Conservation (phyloP, 2,888 invertebrate genomes). For the Polydrusus pterygomalis region DNA sequence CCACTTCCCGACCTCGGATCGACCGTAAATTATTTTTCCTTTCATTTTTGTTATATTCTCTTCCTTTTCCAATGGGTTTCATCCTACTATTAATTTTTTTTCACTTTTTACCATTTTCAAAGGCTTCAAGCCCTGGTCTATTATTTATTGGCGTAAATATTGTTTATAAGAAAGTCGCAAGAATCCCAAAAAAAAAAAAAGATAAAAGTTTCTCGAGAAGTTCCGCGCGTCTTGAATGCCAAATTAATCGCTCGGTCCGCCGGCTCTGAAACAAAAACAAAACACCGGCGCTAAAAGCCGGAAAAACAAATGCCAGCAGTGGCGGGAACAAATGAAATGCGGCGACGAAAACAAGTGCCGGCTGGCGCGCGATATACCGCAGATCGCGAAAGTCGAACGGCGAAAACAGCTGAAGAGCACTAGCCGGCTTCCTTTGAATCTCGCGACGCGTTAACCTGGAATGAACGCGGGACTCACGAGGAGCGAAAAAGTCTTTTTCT, state of each 20-base stretch:
- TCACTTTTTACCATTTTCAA: too few species aligned
- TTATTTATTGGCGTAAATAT: neutral
- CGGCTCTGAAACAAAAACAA: constrained; percentile 23
- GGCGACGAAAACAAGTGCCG: constrained; percentile 33
- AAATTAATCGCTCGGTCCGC: constrained; percentile 18
- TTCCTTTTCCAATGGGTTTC: too few species aligned
- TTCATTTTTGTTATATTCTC: too few species aligned
- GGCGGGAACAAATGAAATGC: constrained; percentile 39
- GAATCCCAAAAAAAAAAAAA: neutral
- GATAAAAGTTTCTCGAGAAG: constrained; percentile 3
- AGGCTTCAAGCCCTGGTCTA: too few species aligned
- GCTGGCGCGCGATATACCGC: constrained; percentile 39
- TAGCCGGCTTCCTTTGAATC: constrained; percentile 33
- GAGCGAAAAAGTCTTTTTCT: constrained; percentile 34
- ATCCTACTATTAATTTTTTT: too few species aligned
- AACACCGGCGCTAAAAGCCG: constrained; percentile 43
- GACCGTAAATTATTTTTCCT: too few species aligned
- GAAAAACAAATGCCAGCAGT: constrained; percentile 42
- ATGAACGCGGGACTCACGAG: constrained; percentile 37
- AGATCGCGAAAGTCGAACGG: constrained; percentile 17
- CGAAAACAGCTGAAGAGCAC: constrained; percentile 30
- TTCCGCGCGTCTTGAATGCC: constrained; percentile 13
- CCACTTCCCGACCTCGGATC: too few species aligned
- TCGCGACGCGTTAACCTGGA: constrained; percentile 48
- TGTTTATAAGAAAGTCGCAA: neutral